Base-by-base conservation (phyloP, 2,888 invertebrate species). In the Tanypteryx hageni region DNA sequence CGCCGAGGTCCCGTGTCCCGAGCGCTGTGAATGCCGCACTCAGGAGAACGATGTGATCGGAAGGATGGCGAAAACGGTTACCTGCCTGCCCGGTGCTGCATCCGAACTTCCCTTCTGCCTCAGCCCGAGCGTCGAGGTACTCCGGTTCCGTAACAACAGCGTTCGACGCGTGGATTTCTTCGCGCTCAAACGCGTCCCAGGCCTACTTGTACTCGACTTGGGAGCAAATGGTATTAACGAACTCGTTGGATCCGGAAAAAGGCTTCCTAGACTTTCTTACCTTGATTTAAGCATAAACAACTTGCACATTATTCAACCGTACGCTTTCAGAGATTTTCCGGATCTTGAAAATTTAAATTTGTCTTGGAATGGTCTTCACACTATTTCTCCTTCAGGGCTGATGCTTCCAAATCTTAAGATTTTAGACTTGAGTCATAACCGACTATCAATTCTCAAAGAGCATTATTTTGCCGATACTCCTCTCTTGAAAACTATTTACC, bases 211-310 rank as follows among this genome's bases (percentile, higher is more conserved):
- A 27, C 92, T 93, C 56, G 93, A 93, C 81, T 57, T 93, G 22
- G 92, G 58, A n/a, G 92, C 82, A 27, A 92, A 91, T 61, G 93
- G 93, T 57, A 92, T 93, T 27, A 92, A 93, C 58, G 93, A 93
- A 82, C 22, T 93, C 18, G 82, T 92, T 14, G 93, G 93, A n/a
- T 92, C 93, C 59, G 93, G 93, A 16, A 93, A 93, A 92, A 92
- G 93, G 13, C 91, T 93, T 61, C 93, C 93, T 14, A 93, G 92
- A 83, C 92, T 94, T 56, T 86, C 92, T n/a, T 92, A 92, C 59
- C 76, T 94, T 22, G 93, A 94, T 92, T 92, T 94, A 18, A 93
- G 93, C 76, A 84, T 92, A 56, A 94, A 94, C 92, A 93, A 93
- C 83, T 92, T 94, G 7, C 93, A 93, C 89, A 93, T 92, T 14